These are phyloP conservation scores for Gobio occitaniae DNA, from an alignment of 2,797 vertebrate genomes.

Conservation along the genomic window DNA sequence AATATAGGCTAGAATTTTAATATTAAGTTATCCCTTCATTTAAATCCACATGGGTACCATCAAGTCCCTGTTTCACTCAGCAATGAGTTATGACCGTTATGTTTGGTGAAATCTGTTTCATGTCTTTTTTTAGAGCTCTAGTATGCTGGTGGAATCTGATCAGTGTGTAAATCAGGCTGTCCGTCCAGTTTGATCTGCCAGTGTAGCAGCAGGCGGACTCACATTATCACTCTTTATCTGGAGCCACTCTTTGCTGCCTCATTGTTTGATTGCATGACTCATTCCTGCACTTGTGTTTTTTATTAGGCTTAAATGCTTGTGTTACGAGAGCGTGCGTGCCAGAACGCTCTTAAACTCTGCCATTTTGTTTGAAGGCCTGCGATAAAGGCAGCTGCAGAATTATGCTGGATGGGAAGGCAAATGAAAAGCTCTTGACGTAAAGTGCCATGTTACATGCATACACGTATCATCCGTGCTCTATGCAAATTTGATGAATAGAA, in stretches of 20 bases:
- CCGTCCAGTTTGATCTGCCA: not conserved
- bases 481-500: conserved; percentile 1
- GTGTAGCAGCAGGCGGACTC: not conserved
- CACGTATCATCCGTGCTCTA: not conserved
- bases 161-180: not conserved
- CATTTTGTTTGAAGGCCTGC: conserved; percentile 40
- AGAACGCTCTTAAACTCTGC: conserved; percentile 19
- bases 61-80: not conserved
- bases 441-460: not conserved
- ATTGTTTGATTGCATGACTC: conserved; percentile 21
- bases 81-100: not conserved
- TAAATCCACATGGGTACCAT: not conserved
- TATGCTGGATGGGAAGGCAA: not conserved
- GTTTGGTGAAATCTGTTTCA: not conserved
- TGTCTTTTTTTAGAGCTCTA: not conserved
- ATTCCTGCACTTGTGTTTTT: conserved; percentile 30
- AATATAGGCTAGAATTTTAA: not conserved
- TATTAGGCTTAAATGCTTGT: conserved; percentile 45
- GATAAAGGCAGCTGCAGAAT: conserved; percentile 15
- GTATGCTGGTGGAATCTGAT: not conserved
- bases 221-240: not conserved
- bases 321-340: conserved; percentile 40
- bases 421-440: not conserved
- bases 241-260: not conserved
- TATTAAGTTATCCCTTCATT: not conserved